Evolutionary conservation across 2,888 invertebrate species (phyloP).

Genomic region (Dilophus febrilis): DNA sequence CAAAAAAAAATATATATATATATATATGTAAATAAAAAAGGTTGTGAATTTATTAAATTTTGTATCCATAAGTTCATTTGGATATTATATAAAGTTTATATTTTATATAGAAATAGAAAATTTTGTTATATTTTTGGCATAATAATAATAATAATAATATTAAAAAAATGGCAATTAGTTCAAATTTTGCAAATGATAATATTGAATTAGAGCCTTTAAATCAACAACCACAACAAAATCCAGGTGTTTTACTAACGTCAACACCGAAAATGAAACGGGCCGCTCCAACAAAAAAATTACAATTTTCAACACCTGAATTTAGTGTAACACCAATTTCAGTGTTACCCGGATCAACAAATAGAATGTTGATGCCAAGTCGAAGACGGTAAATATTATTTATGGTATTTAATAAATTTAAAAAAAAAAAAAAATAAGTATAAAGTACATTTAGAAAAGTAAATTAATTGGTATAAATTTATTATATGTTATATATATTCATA

Average conservation of each 20-base stretch:
- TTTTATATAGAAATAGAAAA: too few species aligned
- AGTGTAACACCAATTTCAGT: constrained; percentile 11
- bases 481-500: too few species aligned
- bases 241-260: constrained; percentile 6
- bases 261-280: constrained; percentile 11
- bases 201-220: constrained; percentile 12
- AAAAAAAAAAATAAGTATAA: too few species aligned
- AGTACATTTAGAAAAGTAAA: too few species aligned
- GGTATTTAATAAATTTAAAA: too few species aligned
- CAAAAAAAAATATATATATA: too few species aligned
- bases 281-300: constrained; percentile 12
- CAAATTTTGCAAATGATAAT: constrained; percentile 9
- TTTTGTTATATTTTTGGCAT: too few species aligned
- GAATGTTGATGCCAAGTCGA: constrained; percentile 10
- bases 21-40: too few species aligned
- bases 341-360: constrained; percentile 10
- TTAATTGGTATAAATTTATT: too few species aligned
- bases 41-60: too few species aligned
- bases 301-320: constrained; percentile 13
- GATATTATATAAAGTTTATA: too few species aligned
- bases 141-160: not conserved
- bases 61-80: too few species aligned
- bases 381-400: constrained; percentile 10
- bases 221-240: constrained; percentile 9
- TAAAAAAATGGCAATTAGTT: constrained; percentile 10